Evolutionary conservation across 2,113 vertebrate species (phyloP).

Genomic region (Aviceda subcristata): DNA sequence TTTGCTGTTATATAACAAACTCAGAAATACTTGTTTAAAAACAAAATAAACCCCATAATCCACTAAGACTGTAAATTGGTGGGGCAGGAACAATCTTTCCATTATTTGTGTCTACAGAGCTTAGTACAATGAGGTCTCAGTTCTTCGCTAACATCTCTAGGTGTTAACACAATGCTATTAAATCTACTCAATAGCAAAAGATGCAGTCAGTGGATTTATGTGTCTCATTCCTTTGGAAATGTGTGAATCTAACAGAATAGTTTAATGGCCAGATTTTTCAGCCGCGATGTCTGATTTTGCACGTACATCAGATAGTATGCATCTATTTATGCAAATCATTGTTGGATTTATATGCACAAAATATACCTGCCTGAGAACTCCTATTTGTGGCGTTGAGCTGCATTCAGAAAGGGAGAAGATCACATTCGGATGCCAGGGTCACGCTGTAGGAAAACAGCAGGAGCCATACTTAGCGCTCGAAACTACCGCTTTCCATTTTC

Average conservation of each 20-base stretch:
- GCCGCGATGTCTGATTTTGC: conserved; percentile 42
- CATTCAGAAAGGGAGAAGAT: background rate
- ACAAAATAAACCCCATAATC: conserved; percentile 43
- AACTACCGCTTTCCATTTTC: background rate
- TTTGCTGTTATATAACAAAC: conserved; percentile 2
- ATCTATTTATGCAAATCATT: conserved; percentile 47
- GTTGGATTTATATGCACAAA: conserved; percentile 29
- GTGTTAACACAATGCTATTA: conserved; percentile 65
- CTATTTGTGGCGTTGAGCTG: background rate
- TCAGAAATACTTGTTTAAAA: conserved; percentile 33
- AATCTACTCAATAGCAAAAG: conserved; percentile 37
- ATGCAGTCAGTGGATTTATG: conserved; percentile 50
- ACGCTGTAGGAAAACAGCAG: background rate
- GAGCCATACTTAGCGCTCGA: background rate
- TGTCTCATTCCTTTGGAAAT: conserved; percentile 36
- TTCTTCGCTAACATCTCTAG: conserved; percentile 38
- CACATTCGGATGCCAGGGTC: background rate
- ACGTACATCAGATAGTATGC: conserved; percentile 43
- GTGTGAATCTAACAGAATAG: background rate
- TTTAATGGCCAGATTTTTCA: conserved; percentile 54
- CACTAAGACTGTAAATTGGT: conserved; percentile 48
- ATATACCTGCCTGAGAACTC: background rate
- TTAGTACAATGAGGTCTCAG: conserved; percentile 50
- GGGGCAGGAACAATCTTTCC: conserved; percentile 44
- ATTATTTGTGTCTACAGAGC: conserved; percentile 17